A percentile compares a stretch with the other conserved stretches of the same genome.
phyloP scores from a whole-genome alignment of 2,888 invertebrate genomes.

The Globia sparganii region DNA sequence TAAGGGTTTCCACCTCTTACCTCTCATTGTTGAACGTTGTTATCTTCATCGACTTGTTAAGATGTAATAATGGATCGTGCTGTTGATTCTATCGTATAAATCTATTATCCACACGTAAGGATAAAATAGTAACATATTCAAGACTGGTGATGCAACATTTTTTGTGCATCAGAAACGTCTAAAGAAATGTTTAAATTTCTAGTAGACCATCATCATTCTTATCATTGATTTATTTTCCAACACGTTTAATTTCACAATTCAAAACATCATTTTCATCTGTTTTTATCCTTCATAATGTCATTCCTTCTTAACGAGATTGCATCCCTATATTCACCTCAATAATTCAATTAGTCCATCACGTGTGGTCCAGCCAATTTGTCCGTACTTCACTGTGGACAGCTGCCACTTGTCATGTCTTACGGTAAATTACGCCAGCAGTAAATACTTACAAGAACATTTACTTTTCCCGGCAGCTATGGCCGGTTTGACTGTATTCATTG shows the following conservation, averaged over 20 bases:
- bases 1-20: constrained; percentile 46
- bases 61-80: constrained; percentile 23
- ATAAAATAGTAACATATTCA: constrained; percentile 12
- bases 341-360: constrained; percentile 38
- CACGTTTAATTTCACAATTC: neutral
- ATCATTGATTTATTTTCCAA: neutral
- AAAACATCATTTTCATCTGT: neutral
- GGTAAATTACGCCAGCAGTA: constrained; percentile 60
- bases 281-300: neutral
- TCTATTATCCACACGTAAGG: neutral
- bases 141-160: constrained; percentile 23
- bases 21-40: constrained; percentile 34
- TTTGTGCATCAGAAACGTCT: neutral
- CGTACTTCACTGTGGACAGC: constrained; percentile 64
- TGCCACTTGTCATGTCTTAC: constrained; percentile 69
- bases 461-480: constrained; percentile 35
- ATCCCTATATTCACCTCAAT: constrained; percentile 21
- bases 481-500: constrained; percentile 9
- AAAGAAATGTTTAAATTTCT: neutral
- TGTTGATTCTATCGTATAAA: constrained; percentile 21
- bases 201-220: neutral
- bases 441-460: constrained; percentile 46
- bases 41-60: constrained; percentile 51
- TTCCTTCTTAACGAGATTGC: constrained; percentile 3
- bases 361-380: constrained; percentile 56